Evolutionary conservation across 2,113 vertebrate genomes (phyloP), one percentile per base, ranked within the genome.

Genomic region (Rhinoderma darwinii): DNA sequence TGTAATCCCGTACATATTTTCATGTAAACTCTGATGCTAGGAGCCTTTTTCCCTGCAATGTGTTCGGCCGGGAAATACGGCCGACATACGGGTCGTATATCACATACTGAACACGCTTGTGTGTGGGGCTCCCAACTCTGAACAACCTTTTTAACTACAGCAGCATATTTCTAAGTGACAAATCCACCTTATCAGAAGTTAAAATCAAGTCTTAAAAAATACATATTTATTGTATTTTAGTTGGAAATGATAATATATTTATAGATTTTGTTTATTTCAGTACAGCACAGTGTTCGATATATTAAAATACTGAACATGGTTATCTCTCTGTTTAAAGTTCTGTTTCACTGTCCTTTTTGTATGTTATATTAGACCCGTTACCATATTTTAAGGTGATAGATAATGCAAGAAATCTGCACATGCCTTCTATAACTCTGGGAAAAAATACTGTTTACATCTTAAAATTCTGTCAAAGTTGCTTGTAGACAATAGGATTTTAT

Each of bases 311-410:
- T 32, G 63, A 17, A 4, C 12, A 15, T 17, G 63, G 27, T 66
- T 17, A 10, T 15, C 30, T 17, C 15, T 2, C 14, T 35, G 1
- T 17, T 32, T 35, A 15, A 66, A 75, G 44, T 89, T 88, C 90
- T 63, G 82, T 86, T 47, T 76, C 5, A 63, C 47, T 81, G 74
- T 63, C 84, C 14, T 88, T 88, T 91, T 92, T 89, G 66, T 88
- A 88, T 89, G 86, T 89, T 90, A 61, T 30, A 73, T 82, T 88
- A 89, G 82, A 22, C 80, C 18, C 84, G 89, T 89, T 20, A 41
- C 89, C 87, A 68, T 89, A 84, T 90, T 90, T 91, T 90, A 50
- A 90, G 77, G 44, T 5, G 75, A 84, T 91, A 88, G 90, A 92
- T 91, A 91, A 89, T 92, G 91, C 83, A 91, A 35, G 6, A 44